phyloP scores from a whole-genome alignment of 2,888 invertebrate species.

The Orchestes rusci region DNA sequence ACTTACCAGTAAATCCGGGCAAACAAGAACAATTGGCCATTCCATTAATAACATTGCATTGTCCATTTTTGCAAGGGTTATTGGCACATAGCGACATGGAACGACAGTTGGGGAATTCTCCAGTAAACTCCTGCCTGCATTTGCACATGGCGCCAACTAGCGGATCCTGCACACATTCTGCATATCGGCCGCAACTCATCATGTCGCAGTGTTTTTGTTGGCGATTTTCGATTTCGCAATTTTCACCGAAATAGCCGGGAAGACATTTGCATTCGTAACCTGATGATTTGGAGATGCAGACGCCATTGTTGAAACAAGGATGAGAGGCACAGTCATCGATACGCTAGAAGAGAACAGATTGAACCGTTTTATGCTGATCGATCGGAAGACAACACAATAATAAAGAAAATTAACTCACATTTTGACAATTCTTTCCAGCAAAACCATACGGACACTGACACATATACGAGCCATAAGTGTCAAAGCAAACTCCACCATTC shows the following conservation, averaged over 20 bases:
- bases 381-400: not conserved
- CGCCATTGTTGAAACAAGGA: slow-evolving; percentile 56
- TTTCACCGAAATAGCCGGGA: slow-evolving; percentile 48
- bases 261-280: slow-evolving; percentile 52
- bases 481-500: slow-evolving; percentile 72
- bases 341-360: slow-evolving; percentile 35
- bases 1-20: slow-evolving; percentile 61
- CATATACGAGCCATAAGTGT: slow-evolving; percentile 72
- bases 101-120: slow-evolving; percentile 45
- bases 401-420: slow-evolving; percentile 2
- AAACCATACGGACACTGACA: slow-evolving; percentile 76
- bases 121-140: slow-evolving; percentile 59
- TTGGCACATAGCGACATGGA: slow-evolving; percentile 53
- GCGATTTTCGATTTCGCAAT: slow-evolving; percentile 46
- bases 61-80: slow-evolving; percentile 69
- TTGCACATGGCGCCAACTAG: slow-evolving; percentile 48
- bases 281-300: slow-evolving; percentile 52
- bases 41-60: slow-evolving; percentile 52
- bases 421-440: slow-evolving; percentile 71
- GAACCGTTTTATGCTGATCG: not conserved
- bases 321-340: slow-evolving; percentile 52
- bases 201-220: slow-evolving; percentile 47
- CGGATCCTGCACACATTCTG: slow-evolving; percentile 54
- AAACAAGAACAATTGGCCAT: slow-evolving; percentile 65
- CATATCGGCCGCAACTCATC: slow-evolving; percentile 54